Evolutionary conservation across 1,140 invertebrate genomes (phyloP).

Genomic region (Leucophenga varia): DNA sequence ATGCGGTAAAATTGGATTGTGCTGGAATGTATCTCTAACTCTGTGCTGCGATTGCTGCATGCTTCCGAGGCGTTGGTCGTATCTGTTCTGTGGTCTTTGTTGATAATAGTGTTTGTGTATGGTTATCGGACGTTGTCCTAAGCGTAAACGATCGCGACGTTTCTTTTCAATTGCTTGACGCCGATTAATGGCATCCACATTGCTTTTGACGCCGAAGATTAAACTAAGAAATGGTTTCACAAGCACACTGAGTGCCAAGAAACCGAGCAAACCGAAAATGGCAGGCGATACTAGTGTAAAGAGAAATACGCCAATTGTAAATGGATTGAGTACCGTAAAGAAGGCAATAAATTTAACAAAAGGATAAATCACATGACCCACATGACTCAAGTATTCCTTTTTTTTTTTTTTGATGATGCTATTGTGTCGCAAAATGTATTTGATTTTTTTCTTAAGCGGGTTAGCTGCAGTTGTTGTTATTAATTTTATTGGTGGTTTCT

Average conservation of each 20-base stretch:
- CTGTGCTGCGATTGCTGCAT: no score
- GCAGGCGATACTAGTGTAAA: conserved; percentile 42
- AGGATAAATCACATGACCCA: conserved; percentile 45
- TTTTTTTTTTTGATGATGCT: conserved; percentile 48
- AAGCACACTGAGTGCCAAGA: conserved; percentile 40
- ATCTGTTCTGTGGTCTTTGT: conserved; percentile 34
- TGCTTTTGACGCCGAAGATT: conserved; percentile 42
- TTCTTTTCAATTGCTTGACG: conserved; percentile 27
- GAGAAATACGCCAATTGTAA: conserved; percentile 45
- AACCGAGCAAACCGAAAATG: conserved; percentile 46
- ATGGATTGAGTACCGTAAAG: conserved; percentile 49
- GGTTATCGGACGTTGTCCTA: conserved; percentile 36
- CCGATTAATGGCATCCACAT: conserved; percentile 32
- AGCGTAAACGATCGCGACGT: conserved; percentile 30
- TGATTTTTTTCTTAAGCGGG: conserved; percentile 42
- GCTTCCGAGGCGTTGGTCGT: conserved; percentile 24
- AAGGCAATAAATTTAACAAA: conserved; percentile 50
- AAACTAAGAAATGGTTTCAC: conserved; percentile 43
- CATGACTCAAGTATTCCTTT: conserved; percentile 45
- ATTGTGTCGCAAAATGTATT: conserved; percentile 43
- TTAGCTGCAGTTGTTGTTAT: conserved; percentile 14
- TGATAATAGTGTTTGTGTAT: conserved; percentile 51
- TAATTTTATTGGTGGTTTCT: conserved; percentile 12
- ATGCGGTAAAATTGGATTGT: no score
- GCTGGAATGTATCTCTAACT: no score